Base-by-base conservation (phyloP, 2,797 vertebrate species). In the Pseudochromis fuscus region DNA sequence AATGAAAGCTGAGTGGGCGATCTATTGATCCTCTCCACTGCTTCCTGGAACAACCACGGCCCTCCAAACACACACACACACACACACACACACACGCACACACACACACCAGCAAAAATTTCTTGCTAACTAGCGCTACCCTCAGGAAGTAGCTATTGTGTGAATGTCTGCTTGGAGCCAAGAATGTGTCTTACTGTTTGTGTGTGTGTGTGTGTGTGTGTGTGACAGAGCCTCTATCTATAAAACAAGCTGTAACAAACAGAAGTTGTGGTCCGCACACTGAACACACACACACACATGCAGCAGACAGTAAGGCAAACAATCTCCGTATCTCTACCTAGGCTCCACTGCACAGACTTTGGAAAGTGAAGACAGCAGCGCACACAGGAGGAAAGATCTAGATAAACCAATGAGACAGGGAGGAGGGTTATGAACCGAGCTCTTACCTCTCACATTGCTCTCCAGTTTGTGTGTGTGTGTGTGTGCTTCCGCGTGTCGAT, bases 381-480 rank as follows among this genome's bases (percentile, higher is more conserved):
- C 77, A 72, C 76, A 86, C 79, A 70, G 82, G 70, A 87, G 67
- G 87, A 89, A 86, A 88, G 72, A 89, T 91, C 87, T 74, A 88
- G 77, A 90, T 83, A 81, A 81, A 87, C 74, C 87, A 81, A 64
- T 70, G 72, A 88, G 74, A 77, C 77, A 64, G 69, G 78, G 81
- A 82, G 82, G 89, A 84, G 75, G 87, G 81, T 72, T 82, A 79
- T 68, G 81, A 90, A 87, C 63, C 79, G 27, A 86, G 87, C 87
- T 85, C 94, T 94, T 95, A 95, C 94, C 94, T 95, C 91, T 95
- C 90, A 93, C 93, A 94, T 94, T 84, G 92, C 92, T 91, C 87
- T 93, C 90, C 83, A 74, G 86, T 69, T 72, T 85, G 82, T 75
- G 82, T 87, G 81, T 74, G 37, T 30, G 30, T 48, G 45, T 30